phyloP scores from a whole-genome alignment of 2,797 vertebrate species.

The Mallotus villosus region DNA sequence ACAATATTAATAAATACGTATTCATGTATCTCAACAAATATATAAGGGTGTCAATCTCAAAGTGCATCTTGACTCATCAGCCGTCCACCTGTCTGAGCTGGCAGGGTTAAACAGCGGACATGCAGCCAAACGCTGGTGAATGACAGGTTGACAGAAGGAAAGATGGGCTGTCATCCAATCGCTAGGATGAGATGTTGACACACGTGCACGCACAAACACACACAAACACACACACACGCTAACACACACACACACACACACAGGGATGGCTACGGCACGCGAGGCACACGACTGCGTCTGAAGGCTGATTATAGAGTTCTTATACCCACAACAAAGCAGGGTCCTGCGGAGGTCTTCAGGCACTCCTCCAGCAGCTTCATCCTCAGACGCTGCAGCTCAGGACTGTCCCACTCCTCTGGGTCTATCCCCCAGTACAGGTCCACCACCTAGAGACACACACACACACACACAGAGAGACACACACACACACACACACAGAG shows the following conservation, averaged over 20 bases:
- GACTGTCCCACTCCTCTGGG: conserved; percentile 92
- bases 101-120: no score
- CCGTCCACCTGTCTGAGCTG: no score
- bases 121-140: background rate
- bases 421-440: conserved; percentile 96
- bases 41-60: no score
- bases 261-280: background rate
- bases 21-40: no score
- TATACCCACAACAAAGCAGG: conserved; percentile 98
- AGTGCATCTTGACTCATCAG: no score
- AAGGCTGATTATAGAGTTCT: conserved; percentile 25
- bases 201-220: background rate
- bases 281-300: background rate
- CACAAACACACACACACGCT: background rate
- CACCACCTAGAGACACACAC: conserved; percentile 80
- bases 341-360: conserved; percentile 94
- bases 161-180: background rate
- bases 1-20: no score
- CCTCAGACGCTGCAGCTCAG: conserved; percentile 89
- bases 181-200: background rate
- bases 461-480: background rate
- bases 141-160: background rate
- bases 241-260: background rate
- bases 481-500: conserved; percentile 16
- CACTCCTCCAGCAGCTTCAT: conserved; percentile 98